Evolutionary conservation across 1,140 invertebrate species (phyloP).

Genomic region (Sinonovacula constricta): DNA sequence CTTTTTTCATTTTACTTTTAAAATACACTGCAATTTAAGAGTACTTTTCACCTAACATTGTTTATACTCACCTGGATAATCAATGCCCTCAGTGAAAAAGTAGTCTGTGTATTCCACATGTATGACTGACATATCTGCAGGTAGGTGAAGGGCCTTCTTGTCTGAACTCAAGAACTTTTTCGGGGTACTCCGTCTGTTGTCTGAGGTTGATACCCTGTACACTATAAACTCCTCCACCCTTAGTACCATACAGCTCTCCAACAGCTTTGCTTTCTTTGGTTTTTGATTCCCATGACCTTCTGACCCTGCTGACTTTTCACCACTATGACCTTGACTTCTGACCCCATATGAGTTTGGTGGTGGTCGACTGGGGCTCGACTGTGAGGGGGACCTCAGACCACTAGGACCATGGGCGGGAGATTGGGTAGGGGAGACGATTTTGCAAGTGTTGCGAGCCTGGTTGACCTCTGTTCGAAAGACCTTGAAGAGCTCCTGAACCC

Average conservation of each 20-base stretch:
- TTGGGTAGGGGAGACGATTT: slow-evolving; percentile 55
- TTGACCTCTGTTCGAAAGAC: slow-evolving; percentile 74
- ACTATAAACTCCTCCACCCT: slow-evolving; percentile 88
- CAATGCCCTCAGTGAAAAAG: slow-evolving; percentile 96
- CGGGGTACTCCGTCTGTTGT: slow-evolving; percentile 82
- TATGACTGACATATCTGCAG: slow-evolving; percentile 91
- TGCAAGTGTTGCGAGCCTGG: slow-evolving; percentile 59
- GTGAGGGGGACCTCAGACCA: slow-evolving; percentile 43
- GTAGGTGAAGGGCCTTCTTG: slow-evolving; percentile 89
- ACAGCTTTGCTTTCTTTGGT: slow-evolving; percentile 89
- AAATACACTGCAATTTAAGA: too few relatives aligned
- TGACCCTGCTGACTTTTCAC: slow-evolving; percentile 35
- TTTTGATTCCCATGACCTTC: too few relatives aligned
- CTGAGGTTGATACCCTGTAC: slow-evolving; percentile 80
- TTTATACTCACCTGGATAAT: slow-evolving; percentile 92
- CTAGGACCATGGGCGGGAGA: slow-evolving; percentile 52
- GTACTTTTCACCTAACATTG: too few relatives aligned
- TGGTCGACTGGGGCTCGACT: slow-evolving; percentile 15
- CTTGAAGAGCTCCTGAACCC: slow-evolving; percentile 78
- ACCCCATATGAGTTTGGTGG: slow-evolving; percentile 3
- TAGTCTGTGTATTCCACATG: slow-evolving; percentile 98
- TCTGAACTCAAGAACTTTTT: slow-evolving; percentile 93
- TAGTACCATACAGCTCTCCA: slow-evolving; percentile 94
- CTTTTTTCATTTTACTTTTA: too few relatives aligned
- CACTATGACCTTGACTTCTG: slow-evolving; percentile 53